Base-by-base conservation (phyloP, 2,113 vertebrate genomes). In the Melanostigma gelatinosum region DNA sequence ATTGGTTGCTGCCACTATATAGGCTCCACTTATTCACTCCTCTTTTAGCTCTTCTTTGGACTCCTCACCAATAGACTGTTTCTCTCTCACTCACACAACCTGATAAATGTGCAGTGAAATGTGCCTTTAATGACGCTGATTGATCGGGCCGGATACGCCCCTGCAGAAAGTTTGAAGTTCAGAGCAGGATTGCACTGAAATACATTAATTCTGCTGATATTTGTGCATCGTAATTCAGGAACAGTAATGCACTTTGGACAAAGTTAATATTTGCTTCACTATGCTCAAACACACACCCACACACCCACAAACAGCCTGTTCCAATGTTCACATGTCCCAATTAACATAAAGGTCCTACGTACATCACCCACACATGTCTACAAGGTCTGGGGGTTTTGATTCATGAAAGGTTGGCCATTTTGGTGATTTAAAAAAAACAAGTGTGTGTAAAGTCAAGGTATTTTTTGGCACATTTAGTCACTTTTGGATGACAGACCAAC, bases 261-360 rank as follows among this genome's bases (percentile, higher is more conserved):
- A 79, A 83, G 84, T 88, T 87, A 91, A 89, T 89, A 80, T 91
- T 91, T 91, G 77, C 69, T 36, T 54, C 72, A 82, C 81, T 42
- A 75, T 75, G 7, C 63, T 75, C 75, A 79, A 79, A 86, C 83
- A 79, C 82, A 71, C 82, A 67, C 76, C 44, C 79, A 73, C 79
- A 66, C 72, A 38, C 66, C 81, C 60, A 74, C 69, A 29, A 0
- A 83, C 82, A 64, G 24, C 20, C 46, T 6, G 80, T 58, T 61
- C 69, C 64, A 66, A 12, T 44, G 57, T 34, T 62, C 70, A 73
- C 32, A n/a, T 68, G 50, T 64, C 24, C 42, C 18, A 60, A 57
- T 72, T 61, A 34, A 75, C 50, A 58, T 61, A 9, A 65, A 50
- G 46, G 9, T 32, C 29, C 15, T 29, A 32, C 32, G 32, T 32